Evolutionary conservation across 2,797 vertebrate species (phyloP), one percentile per base, ranked within the genome.

Genomic region (Amblyraja radiata): DNA sequence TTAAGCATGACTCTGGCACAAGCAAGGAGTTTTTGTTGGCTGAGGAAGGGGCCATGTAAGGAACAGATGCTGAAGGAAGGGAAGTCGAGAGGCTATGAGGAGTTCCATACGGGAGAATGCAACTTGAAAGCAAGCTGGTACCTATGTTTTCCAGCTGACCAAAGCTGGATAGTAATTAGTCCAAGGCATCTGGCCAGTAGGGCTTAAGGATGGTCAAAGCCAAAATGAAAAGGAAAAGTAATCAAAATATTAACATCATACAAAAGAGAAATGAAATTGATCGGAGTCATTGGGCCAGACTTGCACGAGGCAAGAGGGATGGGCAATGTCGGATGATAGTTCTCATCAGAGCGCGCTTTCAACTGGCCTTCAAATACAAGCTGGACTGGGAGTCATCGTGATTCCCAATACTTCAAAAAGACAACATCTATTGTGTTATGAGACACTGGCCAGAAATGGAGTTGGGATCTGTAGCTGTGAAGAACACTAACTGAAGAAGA

Each of bases 81-180:
- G 36, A 65, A 68, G 63, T n/a, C 65, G 36, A 88, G 18, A 21
- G 14, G 21, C n/a, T 16, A n/a, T 28, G 25, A 61, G 58, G 81
- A 25, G 58, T 84, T 84, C 81, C 25, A 28, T 23, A n/a, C n/a
- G 54, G 81, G n/a, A 14, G 54, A 61, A 68, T 88, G 61, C n/a
- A 88, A 68, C 84, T 68, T 36, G 84, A 88, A 68, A 21, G 16
- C 84, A 68, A 88, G 16, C 84, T 88, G n/a, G 63, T 68, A 65
- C 8, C 84, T 68, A 68, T 88, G 84, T n/a, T 65, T 68, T 88
- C 36, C 84, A 88, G 81, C 54, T 61, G 25, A 58, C 11, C 54
- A 84, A 84, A 84, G 25, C 81, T 84, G 54, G 25, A 61, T 61
- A 61, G 81, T 61, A 84, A 84, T 84, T n/a, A 84, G 25, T 18